Percentiles rank a stretch among this genome's conserved stretches.
Evolutionary conservation across 2,797 vertebrate genomes (phyloP).

Genomic region (Sorex maritimensis): DNA sequence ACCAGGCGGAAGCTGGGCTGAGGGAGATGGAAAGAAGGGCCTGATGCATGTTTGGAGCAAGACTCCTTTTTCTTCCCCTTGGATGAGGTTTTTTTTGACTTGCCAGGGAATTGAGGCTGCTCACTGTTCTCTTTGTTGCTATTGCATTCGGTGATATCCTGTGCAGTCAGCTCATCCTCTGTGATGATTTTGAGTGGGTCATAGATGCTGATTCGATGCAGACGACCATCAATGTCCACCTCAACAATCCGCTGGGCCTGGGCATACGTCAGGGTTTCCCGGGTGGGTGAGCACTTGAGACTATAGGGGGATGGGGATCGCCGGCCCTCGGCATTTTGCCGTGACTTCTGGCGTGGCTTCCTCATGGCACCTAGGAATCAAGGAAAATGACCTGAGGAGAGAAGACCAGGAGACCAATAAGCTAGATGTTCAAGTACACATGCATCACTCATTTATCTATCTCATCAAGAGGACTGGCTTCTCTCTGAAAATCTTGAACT

Average conservation of each 20-base stretch:
- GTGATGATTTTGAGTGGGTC: slow-evolving; percentile 97
- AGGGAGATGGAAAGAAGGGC: slow-evolving; percentile 92
- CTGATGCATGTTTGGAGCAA: slow-evolving; percentile 89
- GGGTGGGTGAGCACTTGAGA: slow-evolving; percentile 95
- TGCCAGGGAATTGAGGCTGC: slow-evolving; percentile 93
- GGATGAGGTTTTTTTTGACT: slow-evolving; percentile 91
- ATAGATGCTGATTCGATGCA: slow-evolving; percentile 98
- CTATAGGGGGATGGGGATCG: slow-evolving; percentile 96
- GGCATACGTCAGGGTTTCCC: slow-evolving; percentile 97
- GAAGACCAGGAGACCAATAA: slow-evolving; percentile 62
- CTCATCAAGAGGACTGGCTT: neutral
- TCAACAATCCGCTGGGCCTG: slow-evolving; percentile 99
- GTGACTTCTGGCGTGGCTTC: slow-evolving; percentile 96
- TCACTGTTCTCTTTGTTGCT: slow-evolving; percentile 99
- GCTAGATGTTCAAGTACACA: neutral
- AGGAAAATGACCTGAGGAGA: slow-evolving; percentile 68
- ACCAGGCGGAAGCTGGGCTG: slow-evolving; percentile 95
- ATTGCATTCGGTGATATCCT: slow-evolving; percentile 98
- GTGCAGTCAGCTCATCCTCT: slow-evolving; percentile 97
- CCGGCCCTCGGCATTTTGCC: slow-evolving; percentile 90
- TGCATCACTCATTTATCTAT: neutral
- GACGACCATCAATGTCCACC: slow-evolving; percentile 97
- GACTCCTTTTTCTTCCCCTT: slow-evolving; percentile 95
- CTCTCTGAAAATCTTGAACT: neutral
- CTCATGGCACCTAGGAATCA: slow-evolving; percentile 92